These are phyloP conservation scores for Hippopotamus amphibius DNA, from an alignment of 2,113 vertebrate species.

Conservation along the genomic window DNA sequence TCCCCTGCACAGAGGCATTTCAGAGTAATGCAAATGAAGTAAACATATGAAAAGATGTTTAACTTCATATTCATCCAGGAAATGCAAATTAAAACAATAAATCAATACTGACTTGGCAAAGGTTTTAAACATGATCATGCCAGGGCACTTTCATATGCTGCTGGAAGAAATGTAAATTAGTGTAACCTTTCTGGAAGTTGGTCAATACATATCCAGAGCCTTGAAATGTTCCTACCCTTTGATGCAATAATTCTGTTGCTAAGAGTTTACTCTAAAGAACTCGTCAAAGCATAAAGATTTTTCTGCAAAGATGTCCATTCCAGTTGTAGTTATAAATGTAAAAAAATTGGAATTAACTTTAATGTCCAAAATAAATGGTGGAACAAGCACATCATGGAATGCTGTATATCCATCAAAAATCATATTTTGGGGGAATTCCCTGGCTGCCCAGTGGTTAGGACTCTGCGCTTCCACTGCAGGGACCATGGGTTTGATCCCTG, in stretches of 20 bases:
- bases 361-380: background rate
- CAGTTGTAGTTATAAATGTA: background rate
- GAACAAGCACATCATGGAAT: background rate
- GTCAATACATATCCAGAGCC: background rate
- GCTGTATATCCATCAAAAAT: background rate
- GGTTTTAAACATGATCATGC: background rate
- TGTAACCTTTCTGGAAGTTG: background rate
- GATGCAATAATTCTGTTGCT: conserved; percentile 15
- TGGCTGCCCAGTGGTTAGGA: no score
- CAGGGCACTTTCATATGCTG: background rate
- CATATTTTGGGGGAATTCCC: background rate
- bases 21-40: background rate
- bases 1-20: background rate
- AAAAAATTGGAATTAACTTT: background rate
- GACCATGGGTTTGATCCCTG: no score
- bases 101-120: background rate
- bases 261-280: background rate
- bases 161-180: background rate
- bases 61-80: background rate
- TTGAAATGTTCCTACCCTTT: background rate
- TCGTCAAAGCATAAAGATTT: background rate
- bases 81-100: conserved; percentile 57
- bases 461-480: no score
- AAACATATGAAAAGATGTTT: background rate
- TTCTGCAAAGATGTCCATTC: background rate